Conservation (phyloP, 2,797 vertebrate genomes). For the Potorous gilbertii region DNA sequence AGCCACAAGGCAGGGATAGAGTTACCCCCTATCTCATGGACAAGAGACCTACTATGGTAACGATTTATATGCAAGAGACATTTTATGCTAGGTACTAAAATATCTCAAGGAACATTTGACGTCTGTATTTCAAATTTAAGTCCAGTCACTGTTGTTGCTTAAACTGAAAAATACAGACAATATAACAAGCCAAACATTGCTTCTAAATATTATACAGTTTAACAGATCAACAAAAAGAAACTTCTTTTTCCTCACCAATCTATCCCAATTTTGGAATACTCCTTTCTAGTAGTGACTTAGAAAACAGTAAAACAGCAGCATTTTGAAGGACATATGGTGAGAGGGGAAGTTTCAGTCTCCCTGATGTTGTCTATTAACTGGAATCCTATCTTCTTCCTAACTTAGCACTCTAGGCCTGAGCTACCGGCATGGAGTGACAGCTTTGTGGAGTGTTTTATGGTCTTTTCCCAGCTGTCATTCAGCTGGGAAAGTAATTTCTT, state of each 20-base stretch:
- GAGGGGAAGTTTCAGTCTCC: not conserved
- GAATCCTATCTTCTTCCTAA: not conserved
- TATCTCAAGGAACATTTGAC: too few species aligned
- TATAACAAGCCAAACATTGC: not conserved
- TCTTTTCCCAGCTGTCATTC: conserved; percentile 16
- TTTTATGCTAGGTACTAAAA: not conserved
- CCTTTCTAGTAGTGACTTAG: not conserved
- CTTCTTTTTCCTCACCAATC: conserved; percentile 21
- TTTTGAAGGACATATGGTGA: not conserved
- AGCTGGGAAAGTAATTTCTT: not conserved
- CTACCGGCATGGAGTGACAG: not conserved
- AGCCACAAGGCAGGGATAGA: not conserved
- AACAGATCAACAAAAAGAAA: conserved; percentile 15
- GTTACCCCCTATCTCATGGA: not conserved
- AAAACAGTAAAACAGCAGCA: conserved; percentile 18
- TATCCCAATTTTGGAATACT: not conserved
- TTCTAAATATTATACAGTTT: conserved; percentile 29
- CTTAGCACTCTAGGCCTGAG: not conserved
- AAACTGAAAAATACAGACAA: conserved; percentile 25
- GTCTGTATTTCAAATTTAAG: not conserved
- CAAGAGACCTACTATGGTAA: not conserved
- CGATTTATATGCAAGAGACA: not conserved
- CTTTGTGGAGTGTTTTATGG: not conserved
- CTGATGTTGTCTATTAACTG: not conserved
- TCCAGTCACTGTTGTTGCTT: not conserved